Evolutionary conservation across 2,797 vertebrate genomes (phyloP), one percentile per base, ranked within the genome.

Genomic region (Platalea minor): DNA sequence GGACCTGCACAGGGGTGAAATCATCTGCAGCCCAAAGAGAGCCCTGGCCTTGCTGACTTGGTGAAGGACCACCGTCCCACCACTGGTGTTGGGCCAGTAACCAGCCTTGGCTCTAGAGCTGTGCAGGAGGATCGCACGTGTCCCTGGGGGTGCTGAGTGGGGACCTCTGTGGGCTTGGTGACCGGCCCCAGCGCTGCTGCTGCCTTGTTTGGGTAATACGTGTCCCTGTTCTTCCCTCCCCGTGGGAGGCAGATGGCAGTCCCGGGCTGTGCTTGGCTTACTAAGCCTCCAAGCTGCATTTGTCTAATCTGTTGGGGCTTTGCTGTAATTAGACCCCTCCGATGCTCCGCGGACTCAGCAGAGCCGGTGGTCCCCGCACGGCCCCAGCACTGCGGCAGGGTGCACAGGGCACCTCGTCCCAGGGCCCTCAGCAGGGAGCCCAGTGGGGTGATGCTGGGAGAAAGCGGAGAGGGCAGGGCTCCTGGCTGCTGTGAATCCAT

Each of bases 81-180:
- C 2, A 4, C 59, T 48, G 65, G 10, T 60, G 51, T 0, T 17
- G 26, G 64, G 48, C 33, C 43, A 45, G 53, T 1, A 7, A 65
- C 11, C 35, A 45, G 13, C 12, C 39, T 14, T 0, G 14, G 59
- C 63, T 39, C 41, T 13, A 0, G 29, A 10, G 39, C 29, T 5
- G 16, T 0, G 39, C n/a, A 41, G 57, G 82, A 59, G 57, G 48
- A 7, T 0, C 0, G 1, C 6, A 4, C 1, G 19, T 17, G 8
- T 37, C 26, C 77, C 67, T 16, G 19, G 25, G 21, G 51, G 29
- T 14, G 85, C 82, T 11, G 69, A 33, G 10, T 9, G 11, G 41
- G 39, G 15, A 68, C 35, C 26, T 25, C 41, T 0, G 1, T 6
- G 83, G 56, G 63, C n/a, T 39, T 25, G 1, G 29, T 2, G 74